Conservation (phyloP, 1,140 invertebrate species). For the Drosophila aff. region DNA sequence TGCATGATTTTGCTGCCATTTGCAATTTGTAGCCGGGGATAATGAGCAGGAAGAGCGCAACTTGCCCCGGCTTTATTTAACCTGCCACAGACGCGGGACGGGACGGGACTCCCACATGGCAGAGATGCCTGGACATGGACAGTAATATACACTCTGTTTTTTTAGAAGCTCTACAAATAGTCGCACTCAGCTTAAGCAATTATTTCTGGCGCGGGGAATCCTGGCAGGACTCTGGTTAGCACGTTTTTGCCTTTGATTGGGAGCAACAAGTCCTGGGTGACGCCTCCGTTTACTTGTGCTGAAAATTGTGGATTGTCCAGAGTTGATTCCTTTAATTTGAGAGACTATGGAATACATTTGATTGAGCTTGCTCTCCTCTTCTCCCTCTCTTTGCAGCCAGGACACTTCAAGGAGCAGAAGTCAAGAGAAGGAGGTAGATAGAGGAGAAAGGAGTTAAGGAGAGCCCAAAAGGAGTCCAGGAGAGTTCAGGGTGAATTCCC, state of each 20-base stretch:
- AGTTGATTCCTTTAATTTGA: not conserved
- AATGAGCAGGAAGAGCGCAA: constrained; percentile 54
- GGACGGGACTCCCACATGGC: not conserved
- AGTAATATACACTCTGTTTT: not conserved
- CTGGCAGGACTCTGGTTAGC: not conserved
- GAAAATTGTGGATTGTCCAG: too few species aligned
- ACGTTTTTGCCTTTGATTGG: not conserved
- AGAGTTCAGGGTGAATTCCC: constrained; percentile 34
- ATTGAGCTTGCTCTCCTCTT: not conserved
- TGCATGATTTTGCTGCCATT: constrained; percentile 80
- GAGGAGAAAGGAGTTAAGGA: not conserved
- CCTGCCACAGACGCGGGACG: constrained; percentile 11
- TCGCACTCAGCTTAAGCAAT: not conserved
- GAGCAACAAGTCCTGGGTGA: not conserved
- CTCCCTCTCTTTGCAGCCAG: constrained; percentile 20
- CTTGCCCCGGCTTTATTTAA: constrained; percentile 44
- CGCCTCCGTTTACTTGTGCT: not conserved
- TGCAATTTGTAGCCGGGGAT: constrained; percentile 65
- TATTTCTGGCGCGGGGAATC: not conserved
- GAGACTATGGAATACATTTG: not conserved
- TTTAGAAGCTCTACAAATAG: not conserved
- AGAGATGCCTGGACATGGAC: constrained; percentile 3
- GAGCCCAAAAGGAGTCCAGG: too few species aligned
- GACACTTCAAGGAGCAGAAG: constrained; percentile 14
- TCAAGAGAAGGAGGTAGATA: not conserved